Evolutionary conservation across 2,113 vertebrate genomes (phyloP), one percentile per base, ranked within the genome.

Genomic region (Odobenus rosmarus): DNA sequence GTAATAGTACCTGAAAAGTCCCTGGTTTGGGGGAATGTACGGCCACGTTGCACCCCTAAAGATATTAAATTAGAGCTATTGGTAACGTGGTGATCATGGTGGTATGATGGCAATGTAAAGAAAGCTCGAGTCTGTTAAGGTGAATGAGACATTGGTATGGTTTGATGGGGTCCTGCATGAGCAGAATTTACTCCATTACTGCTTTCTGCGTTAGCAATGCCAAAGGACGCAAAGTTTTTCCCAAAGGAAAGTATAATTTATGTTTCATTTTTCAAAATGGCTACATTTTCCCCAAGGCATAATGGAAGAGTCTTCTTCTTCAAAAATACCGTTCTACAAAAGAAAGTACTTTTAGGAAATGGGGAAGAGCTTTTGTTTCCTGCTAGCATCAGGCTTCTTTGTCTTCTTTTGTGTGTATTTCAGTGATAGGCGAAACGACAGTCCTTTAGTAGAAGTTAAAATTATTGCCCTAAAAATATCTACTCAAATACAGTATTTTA

Each of bases 371-470:
- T 94, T 92, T 88, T 90, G 80, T 67, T 85, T 90, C 57, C 36
- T 88, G 59, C 91, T 77, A 69, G 71, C 57, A 61, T 69, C 19
- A 74, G 86, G 55, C 89, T 79, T 85, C 87, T 97, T 89, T 79
- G 53, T 93, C 86, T 94, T 85, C 95, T 86, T 97, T 92, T 95
- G 77, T 95, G 14, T 94, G n/a, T 77, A 33, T 93, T 94, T 97
- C 92, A 71, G 36, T 81, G 85, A 97, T 46, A 96, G 31, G 49
- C 61, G 95, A 55, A 98, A 82, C 3, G 93, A 33, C 71, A 93
- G 96, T 88, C 53, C 79, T 96, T 96, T 67, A 88, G 89, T 39
- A 79, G 89, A 98, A 98, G 95, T 97, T 93, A 97, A 94, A 98
- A 97, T 96, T 95, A 88, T 23, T 57, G 84, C 82, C 88, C 67